Base-by-base conservation (phyloP, 1,140 invertebrate species). In the Rhopalosiphum maidis region DNA sequence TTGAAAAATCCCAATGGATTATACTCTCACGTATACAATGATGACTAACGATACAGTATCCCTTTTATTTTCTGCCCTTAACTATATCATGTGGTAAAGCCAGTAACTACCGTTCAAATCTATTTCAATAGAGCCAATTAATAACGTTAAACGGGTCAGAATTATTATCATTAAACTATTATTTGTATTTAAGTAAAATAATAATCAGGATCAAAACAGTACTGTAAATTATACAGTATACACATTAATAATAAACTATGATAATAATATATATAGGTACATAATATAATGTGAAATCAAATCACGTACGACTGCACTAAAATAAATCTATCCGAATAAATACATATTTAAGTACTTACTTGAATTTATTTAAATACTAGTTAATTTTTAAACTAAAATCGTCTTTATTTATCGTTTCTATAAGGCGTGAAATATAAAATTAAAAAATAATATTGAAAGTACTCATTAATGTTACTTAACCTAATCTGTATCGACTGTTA, bases 1-100 rank as follows among this genome's bases (percentile, higher is more conserved):
- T 93, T 93, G 91, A 93, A 93, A 86, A 93, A 93, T 93, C 91
- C 91, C 91, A 41, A 41, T 86, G 91, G 46, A 93, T 93, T 93
- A 93, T 86, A 55, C 18, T 51, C 54, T n/a, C 90, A 3, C 35
- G 25, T 77, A 43, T 37, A 77, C 91, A 86, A 93, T 54, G 91
- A 93, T 93, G 91, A 93, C 91, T 93, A 93, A 93, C 91, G 46
- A 37, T 55, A 82, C n/a, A 85, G 35, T 86, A 86, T 93, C 91
- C 91, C 91, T 93, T 93, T 86, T 86, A 86, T 93, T 93, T 51
- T 35, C 25, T 37, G 43, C 91, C 91, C 91, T 54, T 85, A 48
- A 85, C 23, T 54, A 86, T 83, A 68, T 23, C 68, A 30, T 83
- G 90, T 9, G 90, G 90, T 91, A 83, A 91, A 37, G 83, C 77